Evolutionary conservation across 2,888 invertebrate genomes (phyloP).

Genomic region (Xanthostigma xanthostigma): DNA sequence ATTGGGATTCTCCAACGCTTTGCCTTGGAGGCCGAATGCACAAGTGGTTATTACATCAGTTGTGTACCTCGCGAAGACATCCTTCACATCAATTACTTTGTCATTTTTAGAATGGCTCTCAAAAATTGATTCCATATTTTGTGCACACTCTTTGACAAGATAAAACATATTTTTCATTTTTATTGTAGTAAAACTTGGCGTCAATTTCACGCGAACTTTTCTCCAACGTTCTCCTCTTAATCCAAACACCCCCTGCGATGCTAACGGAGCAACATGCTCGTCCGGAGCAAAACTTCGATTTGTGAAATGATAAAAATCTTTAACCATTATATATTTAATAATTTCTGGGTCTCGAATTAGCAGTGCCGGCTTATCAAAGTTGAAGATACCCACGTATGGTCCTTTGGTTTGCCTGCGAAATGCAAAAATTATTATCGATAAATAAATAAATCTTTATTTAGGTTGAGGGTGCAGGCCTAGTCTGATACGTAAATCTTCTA

Average conservation of each 20-base stretch:
- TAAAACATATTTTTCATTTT: constrained; percentile 37
- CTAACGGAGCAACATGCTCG: constrained; percentile 27
- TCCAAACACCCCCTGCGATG: constrained; percentile 27
- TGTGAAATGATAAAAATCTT: constrained; percentile 32
- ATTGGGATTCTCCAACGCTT: constrained; percentile 23
- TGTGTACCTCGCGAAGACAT: constrained; percentile 25
- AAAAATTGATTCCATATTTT: constrained; percentile 20
- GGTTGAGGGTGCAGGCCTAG: no score
- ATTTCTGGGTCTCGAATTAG: constrained; percentile 30
- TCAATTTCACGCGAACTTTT: constrained; percentile 31
- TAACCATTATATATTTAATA: constrained; percentile 30
- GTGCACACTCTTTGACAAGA: constrained; percentile 27
- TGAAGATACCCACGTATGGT: constrained; percentile 32
- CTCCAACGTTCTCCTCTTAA: constrained; percentile 36
- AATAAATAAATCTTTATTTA: no score
- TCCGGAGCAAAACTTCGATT: constrained; percentile 29
- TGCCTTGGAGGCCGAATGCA: constrained; percentile 30
- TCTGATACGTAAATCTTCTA: no score
- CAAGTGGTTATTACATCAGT: constrained; percentile 32
- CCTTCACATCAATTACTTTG: constrained; percentile 19
- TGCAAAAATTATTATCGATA: background rate
- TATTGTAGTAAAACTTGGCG: constrained; percentile 37
- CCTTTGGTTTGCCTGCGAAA: constrained; percentile 12
- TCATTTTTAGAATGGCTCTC: constrained; percentile 12
- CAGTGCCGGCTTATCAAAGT: constrained; percentile 31